Evolutionary conservation across 2,113 vertebrate genomes (phyloP), one percentile per base, ranked within the genome.

Genomic region (Spheniscus mendiculus): DNA sequence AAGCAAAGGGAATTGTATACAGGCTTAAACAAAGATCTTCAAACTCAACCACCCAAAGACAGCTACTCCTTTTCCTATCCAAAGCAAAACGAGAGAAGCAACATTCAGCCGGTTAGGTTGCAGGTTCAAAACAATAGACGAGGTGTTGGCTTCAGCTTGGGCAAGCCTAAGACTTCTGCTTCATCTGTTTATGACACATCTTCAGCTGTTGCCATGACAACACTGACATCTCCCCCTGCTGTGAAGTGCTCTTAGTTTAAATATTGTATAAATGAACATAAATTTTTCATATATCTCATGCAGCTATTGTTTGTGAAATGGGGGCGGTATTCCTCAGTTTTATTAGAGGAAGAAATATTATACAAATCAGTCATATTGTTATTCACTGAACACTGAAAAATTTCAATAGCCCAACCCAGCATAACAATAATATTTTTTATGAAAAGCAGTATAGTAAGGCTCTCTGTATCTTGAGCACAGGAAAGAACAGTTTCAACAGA

Each of bases 201-300:
- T 94, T 97, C 83, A 80, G 66, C n/a, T 21, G 95, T 98, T 88
- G 52, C 97, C 95, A 96, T 96, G 95, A 84, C 97, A 98, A 98
- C 98, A 7, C 72, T 80, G 78, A 92, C 94, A 96, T 90, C 42
- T 86, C 59, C 74, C 50, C 61, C 83, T 62, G 67, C 91, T 87
- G 95, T 49, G 40, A 92, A 90, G 87, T 30, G 61, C 69, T 90
- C 71, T 77, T 42, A 67, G 85, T 92, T 92, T 95, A 95, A 97
- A 97, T 93, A 89, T 95, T 97, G 93, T 66, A 97, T 94, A 97
- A 97, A 92, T 74, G 96, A 94, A 88, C 90, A 96, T 96, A 95
- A 98, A 96, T 97, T 82, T 97, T 97, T 97, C 36, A 87, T 83
- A n/a, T 27, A 63, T 55, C 71, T 52, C 77, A 71, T 72, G 40